Evolutionary conservation across 2,888 invertebrate species (phyloP).

Genomic region (Spialia ferax): DNA sequence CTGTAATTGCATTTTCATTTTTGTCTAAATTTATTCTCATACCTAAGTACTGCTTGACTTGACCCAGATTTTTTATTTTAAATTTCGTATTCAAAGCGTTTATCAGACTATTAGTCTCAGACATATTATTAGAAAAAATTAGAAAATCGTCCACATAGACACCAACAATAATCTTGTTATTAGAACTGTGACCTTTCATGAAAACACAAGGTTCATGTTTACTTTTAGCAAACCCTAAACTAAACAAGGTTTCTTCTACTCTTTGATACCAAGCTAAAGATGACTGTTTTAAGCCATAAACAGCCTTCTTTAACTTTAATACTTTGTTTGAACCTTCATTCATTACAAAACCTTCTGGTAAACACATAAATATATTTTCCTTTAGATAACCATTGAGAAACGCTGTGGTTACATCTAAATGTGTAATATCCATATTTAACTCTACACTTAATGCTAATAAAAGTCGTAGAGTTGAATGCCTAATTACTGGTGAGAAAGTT

Average conservation of each 20-base stretch:
- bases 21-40: constrained; percentile 34
- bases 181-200: constrained; percentile 18
- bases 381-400: constrained; percentile 10
- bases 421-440: not conserved
- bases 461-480: not conserved
- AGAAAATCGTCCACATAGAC: constrained; percentile 41
- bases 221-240: not conserved
- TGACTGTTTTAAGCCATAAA: constrained; percentile 15
- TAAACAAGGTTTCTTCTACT: not conserved
- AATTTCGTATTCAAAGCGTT: constrained; percentile 22
- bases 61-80: constrained; percentile 40
- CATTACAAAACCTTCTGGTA: not conserved
- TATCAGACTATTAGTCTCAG: constrained; percentile 7
- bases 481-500: not conserved
- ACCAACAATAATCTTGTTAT: constrained; percentile 23
- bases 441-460: constrained; percentile 10
- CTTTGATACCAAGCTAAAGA: not conserved
- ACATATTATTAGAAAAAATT: constrained; percentile 38
- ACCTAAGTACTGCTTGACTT: constrained; percentile 32
- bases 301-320: not conserved
- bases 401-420: constrained; percentile 7
- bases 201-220: constrained; percentile 29
- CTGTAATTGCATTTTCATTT: constrained; percentile 9
- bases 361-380: not conserved
- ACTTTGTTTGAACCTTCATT: not conserved